Evolutionary conservation across 2,797 vertebrate genomes (phyloP).

Genomic region (Xyrichtys novacula): DNA sequence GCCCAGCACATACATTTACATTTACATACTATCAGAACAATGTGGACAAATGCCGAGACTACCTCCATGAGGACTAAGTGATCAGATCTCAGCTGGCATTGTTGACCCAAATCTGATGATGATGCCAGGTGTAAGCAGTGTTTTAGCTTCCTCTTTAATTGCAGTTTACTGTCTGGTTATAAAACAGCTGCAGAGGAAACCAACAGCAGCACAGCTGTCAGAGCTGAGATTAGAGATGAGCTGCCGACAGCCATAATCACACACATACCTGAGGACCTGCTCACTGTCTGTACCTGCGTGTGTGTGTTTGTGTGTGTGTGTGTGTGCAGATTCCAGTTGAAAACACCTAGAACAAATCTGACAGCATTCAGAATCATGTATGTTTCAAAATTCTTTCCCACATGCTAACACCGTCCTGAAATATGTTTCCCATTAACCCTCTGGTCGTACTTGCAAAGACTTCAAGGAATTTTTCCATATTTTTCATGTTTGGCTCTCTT

Average conservation of each 20-base stretch:
- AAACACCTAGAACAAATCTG: too few species aligned
- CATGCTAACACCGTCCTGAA: not conserved
- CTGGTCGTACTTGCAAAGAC: constrained; percentile 4
- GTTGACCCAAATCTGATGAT: too few species aligned
- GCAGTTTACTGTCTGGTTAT: not conserved
- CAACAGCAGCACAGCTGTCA: constrained; percentile 14
- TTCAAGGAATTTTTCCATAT: not conserved
- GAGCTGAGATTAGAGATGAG: not conserved
- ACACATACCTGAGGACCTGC: constrained; percentile 31
- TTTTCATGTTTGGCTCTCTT: not conserved
- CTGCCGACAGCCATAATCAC: constrained; percentile 14
- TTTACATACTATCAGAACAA: too few species aligned
- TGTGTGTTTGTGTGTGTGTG: not conserved
- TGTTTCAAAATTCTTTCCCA: not conserved
- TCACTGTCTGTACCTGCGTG: constrained; percentile 4
- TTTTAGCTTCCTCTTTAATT: not conserved
- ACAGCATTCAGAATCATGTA: not conserved
- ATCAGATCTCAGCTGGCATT: too few species aligned
- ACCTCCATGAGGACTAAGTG: too few species aligned
- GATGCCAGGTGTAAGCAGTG: too few species aligned
- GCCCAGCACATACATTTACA: too few species aligned
- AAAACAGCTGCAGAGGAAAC: constrained; percentile 9
- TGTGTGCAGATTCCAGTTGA: not conserved
- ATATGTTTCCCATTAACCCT: not conserved
- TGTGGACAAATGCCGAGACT: too few species aligned